Evolutionary conservation across 1,140 invertebrate genomes (phyloP), one percentile per base, ranked within the genome.

Genomic region (Stenopsyche tienmushanensis): DNA sequence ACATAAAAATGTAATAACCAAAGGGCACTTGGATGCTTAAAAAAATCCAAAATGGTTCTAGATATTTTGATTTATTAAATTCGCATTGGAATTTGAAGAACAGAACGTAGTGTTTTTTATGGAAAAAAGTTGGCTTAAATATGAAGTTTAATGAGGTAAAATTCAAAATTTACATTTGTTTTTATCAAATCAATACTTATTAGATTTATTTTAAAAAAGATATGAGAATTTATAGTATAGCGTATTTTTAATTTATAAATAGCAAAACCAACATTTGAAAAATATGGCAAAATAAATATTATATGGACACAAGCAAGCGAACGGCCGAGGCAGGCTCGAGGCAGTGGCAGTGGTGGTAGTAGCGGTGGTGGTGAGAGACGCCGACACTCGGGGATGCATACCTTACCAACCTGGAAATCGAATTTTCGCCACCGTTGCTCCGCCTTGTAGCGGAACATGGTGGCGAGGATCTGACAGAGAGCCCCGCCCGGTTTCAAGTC

Each of bases 381-480:
- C 64, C 55, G 67, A 67, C 70, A 66, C 72, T 58, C 60, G 66
- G 55, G 67, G 71, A 75, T 79, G 78, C 81, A 80, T 85, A 88
- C 87, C 83, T 90, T 88, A 79, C 88, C 88, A 76, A 91, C 88
- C 76, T 90, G 90, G 78, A 95, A 91, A 83, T 95, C 93, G 77
- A 94, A 94, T 79, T 92, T 86, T 72, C 92, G 85, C 91, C 94
- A 97, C 78, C 93, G 91, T 82, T 97, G 94, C 77, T 98, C 96
- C 77, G 88, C 90, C 78, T 96, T 96, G 81, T 95, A 98, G 74
- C 92, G 94, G 83, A 92, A 98, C 73, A 95, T 94, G 66, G 93
- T 91, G 71, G 91, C 88, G 70, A 98, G 85, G 74, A 98, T 94
- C 67, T 96, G 92, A 82, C 94, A 97, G 18, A 98, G 81, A 7